phyloP scores from a whole-genome alignment of 2,797 vertebrate genomes.

The Capromys pilorides region DNA sequence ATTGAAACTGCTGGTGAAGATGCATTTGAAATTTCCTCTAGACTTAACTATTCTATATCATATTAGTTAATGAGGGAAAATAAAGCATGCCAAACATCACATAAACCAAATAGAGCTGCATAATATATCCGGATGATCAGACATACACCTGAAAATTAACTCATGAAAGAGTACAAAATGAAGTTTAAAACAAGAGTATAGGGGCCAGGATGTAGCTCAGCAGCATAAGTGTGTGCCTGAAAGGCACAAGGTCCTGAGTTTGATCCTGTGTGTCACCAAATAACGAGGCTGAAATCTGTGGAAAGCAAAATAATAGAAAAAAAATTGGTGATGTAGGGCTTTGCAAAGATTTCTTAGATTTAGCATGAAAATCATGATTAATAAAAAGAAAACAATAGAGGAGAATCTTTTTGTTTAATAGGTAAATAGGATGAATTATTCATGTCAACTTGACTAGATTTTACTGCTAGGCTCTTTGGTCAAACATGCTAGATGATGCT shows the following conservation, averaged over 20 bases:
- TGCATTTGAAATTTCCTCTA: neutral
- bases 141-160: neutral
- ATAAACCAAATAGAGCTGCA: neutral
- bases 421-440: neutral
- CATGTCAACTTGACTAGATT: neutral
- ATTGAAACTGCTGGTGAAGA: neutral
- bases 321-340: neutral
- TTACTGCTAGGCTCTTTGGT: neutral
- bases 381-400: neutral
- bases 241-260: no score
- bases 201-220: no score
- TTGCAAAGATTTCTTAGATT: neutral
- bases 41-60: neutral
- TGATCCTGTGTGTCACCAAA: no score
- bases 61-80: neutral
- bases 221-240: no score
- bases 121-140: neutral
- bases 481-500: neutral
- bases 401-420: neutral
- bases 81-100: neutral
- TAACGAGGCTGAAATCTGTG: neutral
- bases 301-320: neutral
- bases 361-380: neutral
- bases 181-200: neutral
- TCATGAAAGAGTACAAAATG: neutral